These are phyloP conservation scores for Patagioenas fasciata DNA, from an alignment of 2,113 vertebrate genomes.

Conservation along the genomic window DNA sequence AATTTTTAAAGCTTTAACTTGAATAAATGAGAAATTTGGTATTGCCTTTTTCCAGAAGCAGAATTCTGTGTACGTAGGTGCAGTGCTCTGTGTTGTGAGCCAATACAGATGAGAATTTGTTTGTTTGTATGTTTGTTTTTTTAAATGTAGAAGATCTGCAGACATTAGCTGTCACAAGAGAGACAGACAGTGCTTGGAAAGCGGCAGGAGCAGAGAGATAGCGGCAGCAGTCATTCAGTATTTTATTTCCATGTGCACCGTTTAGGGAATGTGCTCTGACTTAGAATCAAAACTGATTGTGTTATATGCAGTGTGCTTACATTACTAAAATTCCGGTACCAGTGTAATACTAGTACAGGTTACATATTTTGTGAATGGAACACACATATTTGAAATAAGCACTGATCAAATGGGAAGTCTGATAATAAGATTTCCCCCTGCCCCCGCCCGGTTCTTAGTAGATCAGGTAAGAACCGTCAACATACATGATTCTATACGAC, in stretches of 20 bases:
- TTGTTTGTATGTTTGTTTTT: neutral
- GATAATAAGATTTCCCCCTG: too few relatives aligned
- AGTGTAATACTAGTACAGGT: neutral
- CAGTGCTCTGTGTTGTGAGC: neutral
- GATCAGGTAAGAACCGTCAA: neutral
- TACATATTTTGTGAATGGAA: neutral
- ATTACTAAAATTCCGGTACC: neutral
- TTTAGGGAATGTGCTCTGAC: neutral
- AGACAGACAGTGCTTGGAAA: neutral
- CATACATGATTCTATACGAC: fast-evolving
- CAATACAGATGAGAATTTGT: neutral
- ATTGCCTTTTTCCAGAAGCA: neutral
- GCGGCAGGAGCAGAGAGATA: neutral
- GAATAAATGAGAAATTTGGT: neutral
- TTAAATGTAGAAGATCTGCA: neutral
- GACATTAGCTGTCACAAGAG: neutral
- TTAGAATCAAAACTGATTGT: neutral
- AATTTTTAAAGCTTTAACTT: neutral
- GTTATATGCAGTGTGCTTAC: fast-evolving
- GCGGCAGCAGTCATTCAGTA: neutral
- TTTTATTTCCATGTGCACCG: neutral
- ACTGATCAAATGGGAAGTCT: neutral
- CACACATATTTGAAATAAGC: neutral
- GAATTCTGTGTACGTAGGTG: neutral
- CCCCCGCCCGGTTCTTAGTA: neutral